These are phyloP conservation scores for Aproaerema taeniolella DNA, from an alignment of 2,888 invertebrate species.

Conservation along the genomic window DNA sequence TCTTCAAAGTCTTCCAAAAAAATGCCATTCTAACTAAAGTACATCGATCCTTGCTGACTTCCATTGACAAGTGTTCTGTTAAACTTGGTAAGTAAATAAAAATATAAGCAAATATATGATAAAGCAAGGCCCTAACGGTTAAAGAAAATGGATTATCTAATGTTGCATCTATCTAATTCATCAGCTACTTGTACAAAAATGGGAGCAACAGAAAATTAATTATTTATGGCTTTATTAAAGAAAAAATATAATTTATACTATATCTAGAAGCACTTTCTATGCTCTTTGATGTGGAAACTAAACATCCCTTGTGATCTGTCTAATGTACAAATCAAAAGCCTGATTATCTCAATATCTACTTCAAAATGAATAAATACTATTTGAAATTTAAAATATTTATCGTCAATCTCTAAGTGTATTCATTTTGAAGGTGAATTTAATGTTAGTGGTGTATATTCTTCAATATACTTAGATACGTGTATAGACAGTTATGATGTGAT, in stretches of 20 bases:
- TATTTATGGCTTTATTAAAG: constrained; percentile 25
- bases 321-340: constrained; percentile 12
- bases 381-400: background rate
- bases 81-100: too few relatives aligned
- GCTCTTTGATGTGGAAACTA: too few relatives aligned
- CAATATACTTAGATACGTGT: constrained; percentile 29
- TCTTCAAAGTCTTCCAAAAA: too few relatives aligned
- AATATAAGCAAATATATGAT: too few relatives aligned
- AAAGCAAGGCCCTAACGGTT: constrained; percentile 17
- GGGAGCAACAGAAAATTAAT: constrained; percentile 47
- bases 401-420: constrained; percentile 8
- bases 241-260: too few relatives aligned
- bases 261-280: constrained; percentile 4
- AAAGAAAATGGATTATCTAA: background rate
- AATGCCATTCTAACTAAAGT: too few relatives aligned
- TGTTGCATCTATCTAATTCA: constrained; percentile 10
- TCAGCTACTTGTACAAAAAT: constrained; percentile 36
- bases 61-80: too few relatives aligned
- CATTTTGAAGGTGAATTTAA: constrained; percentile 22
- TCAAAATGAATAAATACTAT: constrained; percentile 4
- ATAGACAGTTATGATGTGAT: constrained; percentile 42
- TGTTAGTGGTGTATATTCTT: constrained; percentile 33
- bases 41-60: too few relatives aligned
- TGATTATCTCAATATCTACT: constrained; percentile 6
- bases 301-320: constrained; percentile 5